Percentiles rank a stretch among this genome's conserved stretches.
Conservation (phyloP, 2,888 invertebrate genomes). For the Octodonta nipae region DNA sequence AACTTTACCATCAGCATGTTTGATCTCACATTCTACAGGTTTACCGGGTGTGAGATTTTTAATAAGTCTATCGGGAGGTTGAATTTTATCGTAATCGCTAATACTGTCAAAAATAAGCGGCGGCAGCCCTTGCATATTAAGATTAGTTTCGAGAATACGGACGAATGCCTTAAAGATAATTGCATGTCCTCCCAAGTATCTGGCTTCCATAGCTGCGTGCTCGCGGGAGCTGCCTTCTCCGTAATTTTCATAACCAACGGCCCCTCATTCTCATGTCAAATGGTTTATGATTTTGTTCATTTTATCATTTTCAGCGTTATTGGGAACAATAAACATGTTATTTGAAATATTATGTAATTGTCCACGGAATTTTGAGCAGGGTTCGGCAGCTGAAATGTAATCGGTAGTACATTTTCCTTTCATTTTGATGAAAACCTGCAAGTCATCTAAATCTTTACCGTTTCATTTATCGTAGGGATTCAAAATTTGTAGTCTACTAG, state of each 20-base stretch:
- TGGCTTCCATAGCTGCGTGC: slow-evolving; percentile 95
- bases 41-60: slow-evolving; percentile 78
- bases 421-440: slow-evolving; percentile 89
- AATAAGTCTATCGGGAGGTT: slow-evolving; percentile 63
- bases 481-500: slow-evolving; percentile 83
- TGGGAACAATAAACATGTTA: slow-evolving; percentile 93
- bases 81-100: slow-evolving; percentile 89
- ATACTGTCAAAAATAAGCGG: slow-evolving; percentile 89
- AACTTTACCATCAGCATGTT: slow-evolving; percentile 73
- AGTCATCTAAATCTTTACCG: slow-evolving; percentile 80
- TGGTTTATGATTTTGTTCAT: slow-evolving; percentile 91
- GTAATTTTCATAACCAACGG: slow-evolving; percentile 72
- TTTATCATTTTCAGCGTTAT: slow-evolving; percentile 73
- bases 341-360: slow-evolving; percentile 99
- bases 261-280: slow-evolving; percentile 70
- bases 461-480: slow-evolving; percentile 91
- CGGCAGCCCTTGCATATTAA: slow-evolving; percentile 95
- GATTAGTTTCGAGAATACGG: slow-evolving; percentile 96
- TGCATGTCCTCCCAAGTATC: slow-evolving; percentile 87
- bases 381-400: slow-evolving; percentile 98
- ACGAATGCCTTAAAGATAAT: slow-evolving; percentile 99
- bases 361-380: slow-evolving; percentile 97
- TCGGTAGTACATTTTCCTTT: slow-evolving; percentile 99
- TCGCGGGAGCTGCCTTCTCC: slow-evolving; percentile 88
- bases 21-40: slow-evolving; percentile 77